Conservation (phyloP, 1,140 invertebrate genomes). For the Heliconius himera region DNA sequence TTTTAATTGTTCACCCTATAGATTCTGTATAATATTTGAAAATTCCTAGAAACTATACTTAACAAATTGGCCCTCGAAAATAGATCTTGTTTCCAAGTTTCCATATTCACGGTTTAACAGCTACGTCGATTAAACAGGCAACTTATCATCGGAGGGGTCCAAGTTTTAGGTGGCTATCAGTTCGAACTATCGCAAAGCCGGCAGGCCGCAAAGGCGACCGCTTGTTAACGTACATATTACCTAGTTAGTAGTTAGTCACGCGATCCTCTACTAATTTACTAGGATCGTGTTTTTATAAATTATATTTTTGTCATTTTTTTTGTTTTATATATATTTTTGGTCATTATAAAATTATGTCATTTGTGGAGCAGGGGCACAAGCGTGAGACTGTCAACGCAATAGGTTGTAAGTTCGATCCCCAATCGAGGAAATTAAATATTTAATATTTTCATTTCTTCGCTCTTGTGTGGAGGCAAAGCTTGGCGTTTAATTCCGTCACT, state of each 20-base stretch:
- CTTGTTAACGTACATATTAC: conserved; percentile 49
- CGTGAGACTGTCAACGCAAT: no score
- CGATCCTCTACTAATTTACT: conserved; percentile 47
- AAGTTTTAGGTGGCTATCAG: conserved; percentile 44
- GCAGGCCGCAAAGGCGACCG: conserved; percentile 46
- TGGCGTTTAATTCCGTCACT: no score
- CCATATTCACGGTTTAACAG: conserved; percentile 37
- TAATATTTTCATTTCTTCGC: no score
- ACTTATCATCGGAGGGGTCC: conserved; percentile 28
- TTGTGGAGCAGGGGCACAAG: no score
- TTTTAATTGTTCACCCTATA: not conserved
- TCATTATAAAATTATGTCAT: not conserved
- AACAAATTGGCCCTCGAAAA: conserved; percentile 20
- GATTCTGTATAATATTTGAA: not conserved
- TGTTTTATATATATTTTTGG: not conserved
- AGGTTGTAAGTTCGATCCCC: no score
- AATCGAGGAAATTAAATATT: no score
- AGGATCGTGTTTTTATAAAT: not conserved
- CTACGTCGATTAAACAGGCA: conserved; percentile 31
- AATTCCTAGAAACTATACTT: not conserved
- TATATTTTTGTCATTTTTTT: not conserved
- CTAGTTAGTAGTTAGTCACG: conserved; percentile 54
- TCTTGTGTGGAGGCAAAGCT: no score
- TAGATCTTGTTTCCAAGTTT: conserved; percentile 12
- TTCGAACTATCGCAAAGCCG: conserved; percentile 45